These are phyloP conservation scores for Anthonomus grandis DNA, from an alignment of 1,140 invertebrate genomes.

Conservation along the genomic window DNA sequence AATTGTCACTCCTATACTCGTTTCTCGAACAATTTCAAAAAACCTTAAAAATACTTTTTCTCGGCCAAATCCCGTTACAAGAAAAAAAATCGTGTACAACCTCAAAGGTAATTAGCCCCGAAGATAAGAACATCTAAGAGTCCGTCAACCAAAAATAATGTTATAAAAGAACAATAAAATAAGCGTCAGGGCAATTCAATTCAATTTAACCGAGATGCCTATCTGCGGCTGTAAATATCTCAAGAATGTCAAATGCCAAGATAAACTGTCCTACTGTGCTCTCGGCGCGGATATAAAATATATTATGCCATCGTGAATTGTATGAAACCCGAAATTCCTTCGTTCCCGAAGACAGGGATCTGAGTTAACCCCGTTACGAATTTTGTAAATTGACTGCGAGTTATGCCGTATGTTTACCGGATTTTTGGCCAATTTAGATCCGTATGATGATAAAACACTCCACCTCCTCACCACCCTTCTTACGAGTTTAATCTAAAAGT, in stretches of 20 bases:
- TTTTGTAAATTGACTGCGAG: slow-evolving; percentile 13
- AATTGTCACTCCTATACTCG: too few relatives aligned
- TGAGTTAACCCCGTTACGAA: slow-evolving; percentile 13
- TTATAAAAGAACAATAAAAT: slow-evolving; percentile 29
- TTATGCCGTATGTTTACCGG: too few relatives aligned
- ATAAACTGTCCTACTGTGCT: slow-evolving; percentile 26
- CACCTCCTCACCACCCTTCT: too few relatives aligned
- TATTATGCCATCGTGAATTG: slow-evolving; percentile 15
- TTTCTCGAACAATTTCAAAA: too few relatives aligned
- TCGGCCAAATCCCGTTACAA: too few relatives aligned
- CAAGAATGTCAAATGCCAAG: slow-evolving; percentile 29
- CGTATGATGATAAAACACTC: too few relatives aligned
- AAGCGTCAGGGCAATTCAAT: slow-evolving; percentile 28
- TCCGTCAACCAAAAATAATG: slow-evolving; percentile 19
- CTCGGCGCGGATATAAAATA: slow-evolving; percentile 9
- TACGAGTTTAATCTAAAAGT: too few relatives aligned
- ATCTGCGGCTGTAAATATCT: slow-evolving; percentile 29
- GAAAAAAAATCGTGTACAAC: too few relatives aligned
- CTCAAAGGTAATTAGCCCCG: slow-evolving; percentile 3
- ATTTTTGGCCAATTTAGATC: too few relatives aligned
- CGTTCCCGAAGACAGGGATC: neutral
- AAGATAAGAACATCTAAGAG: slow-evolving; percentile 4
- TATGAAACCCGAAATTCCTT: slow-evolving; percentile 24
- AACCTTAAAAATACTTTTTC: too few relatives aligned
- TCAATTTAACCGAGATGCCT: slow-evolving; percentile 27